These are phyloP conservation scores for Melanerpes aurifrons DNA, from an alignment of 2,113 vertebrate genomes.

Conservation along the genomic window DNA sequence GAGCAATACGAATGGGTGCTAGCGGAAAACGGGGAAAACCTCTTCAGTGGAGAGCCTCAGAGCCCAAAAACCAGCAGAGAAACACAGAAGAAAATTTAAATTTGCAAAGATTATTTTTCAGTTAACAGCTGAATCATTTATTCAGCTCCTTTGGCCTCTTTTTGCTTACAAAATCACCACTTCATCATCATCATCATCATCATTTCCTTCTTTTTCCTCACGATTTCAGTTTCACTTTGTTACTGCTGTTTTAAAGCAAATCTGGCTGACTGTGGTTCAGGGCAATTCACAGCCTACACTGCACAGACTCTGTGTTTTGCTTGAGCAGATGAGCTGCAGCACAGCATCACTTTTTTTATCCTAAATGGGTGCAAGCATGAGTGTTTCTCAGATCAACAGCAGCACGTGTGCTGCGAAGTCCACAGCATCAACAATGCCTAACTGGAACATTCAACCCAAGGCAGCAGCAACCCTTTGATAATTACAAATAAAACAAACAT, in stretches of 20 bases:
- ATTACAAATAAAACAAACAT: not conserved
- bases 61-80: not conserved
- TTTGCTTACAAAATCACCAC: constrained; percentile 12
- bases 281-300: not conserved
- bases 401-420: not conserved
- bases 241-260: not conserved
- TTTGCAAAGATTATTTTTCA: not conserved
- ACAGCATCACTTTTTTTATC: not conserved
- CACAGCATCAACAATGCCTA: not conserved
- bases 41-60: not conserved
- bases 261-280: not conserved
- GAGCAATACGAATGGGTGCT: not conserved
- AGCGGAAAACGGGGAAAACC: not conserved
- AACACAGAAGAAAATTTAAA: not conserved
- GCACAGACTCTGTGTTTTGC: not conserved
- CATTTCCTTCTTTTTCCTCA: not conserved
- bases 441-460: not conserved
- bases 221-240: not conserved
- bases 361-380: not conserved
- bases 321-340: not conserved
- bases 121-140: not conserved
- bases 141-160: not conserved
- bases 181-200: not conserved
- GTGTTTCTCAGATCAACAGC: not conserved
- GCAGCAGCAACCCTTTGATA: not conserved